phyloP scores from a whole-genome alignment of 2,113 vertebrate species.

The Oryzias melastigma region DNA sequence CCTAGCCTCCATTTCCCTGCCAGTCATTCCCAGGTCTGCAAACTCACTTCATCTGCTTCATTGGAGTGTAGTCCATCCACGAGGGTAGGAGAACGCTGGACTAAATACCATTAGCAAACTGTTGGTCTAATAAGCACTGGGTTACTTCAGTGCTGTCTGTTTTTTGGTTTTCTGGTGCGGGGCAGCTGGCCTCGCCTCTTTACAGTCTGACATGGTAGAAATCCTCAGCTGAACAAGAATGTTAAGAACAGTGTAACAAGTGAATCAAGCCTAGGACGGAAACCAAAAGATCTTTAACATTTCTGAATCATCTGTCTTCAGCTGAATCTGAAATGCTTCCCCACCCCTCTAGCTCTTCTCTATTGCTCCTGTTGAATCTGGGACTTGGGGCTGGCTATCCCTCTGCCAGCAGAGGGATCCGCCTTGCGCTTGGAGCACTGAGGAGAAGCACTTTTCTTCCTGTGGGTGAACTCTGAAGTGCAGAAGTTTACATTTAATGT shows the following conservation, averaged over 20 bases:
- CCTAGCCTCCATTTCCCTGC: constrained; percentile 54
- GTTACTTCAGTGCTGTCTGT: constrained; percentile 43
- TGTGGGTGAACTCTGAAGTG: too few relatives aligned
- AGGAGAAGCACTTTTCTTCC: too few relatives aligned
- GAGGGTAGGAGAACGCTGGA: constrained; percentile 48
- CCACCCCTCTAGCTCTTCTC: too few relatives aligned
- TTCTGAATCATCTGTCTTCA: not conserved
- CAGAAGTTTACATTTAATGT: too few relatives aligned
- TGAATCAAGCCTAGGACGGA: constrained; percentile 10
- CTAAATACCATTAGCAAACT: constrained; percentile 73
- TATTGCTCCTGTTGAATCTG: too few relatives aligned
- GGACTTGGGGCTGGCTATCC: too few relatives aligned
- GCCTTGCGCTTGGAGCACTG: too few relatives aligned
- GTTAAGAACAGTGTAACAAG: not conserved
- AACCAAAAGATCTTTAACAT: not conserved
- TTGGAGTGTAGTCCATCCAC: constrained; percentile 35
- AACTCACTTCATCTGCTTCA: constrained; percentile 67
- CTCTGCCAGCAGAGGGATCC: too few relatives aligned
- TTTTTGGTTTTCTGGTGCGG: constrained; percentile 35
- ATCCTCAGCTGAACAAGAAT: not conserved
- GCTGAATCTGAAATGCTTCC: too few relatives aligned
- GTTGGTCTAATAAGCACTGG: constrained; percentile 66
- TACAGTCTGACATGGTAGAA: too few relatives aligned
- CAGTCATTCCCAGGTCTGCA: constrained; percentile 58
- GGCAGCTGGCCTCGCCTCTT: constrained; percentile 10